Conservation (phyloP, 92 coral and sea anemone species). For the Actinostola sp. region DNA sequence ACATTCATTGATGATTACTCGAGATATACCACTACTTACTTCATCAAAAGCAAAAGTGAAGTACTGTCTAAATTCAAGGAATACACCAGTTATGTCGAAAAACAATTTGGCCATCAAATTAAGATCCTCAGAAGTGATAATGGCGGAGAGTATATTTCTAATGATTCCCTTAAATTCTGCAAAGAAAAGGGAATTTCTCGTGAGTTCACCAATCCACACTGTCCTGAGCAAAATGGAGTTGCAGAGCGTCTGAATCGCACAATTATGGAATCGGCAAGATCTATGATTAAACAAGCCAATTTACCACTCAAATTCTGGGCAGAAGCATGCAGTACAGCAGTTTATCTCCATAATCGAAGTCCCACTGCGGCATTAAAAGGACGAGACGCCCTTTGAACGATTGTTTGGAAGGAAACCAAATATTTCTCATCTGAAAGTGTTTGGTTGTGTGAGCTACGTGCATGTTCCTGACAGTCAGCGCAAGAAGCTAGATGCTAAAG, state of each 20-base stretch:
- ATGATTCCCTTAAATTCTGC: constrained; percentile 45
- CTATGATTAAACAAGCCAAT: constrained; percentile 61
- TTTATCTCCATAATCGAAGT: constrained; percentile 60
- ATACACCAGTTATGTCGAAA: constrained; percentile 52
- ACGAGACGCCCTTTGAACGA: constrained; percentile 56
- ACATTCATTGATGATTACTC: constrained; percentile 71
- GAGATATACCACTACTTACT: constrained; percentile 58
- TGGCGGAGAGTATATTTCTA: constrained; percentile 39
- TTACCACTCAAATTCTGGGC: constrained; percentile 65
- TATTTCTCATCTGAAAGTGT: constrained; percentile 62
- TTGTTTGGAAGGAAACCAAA: constrained; percentile 50
- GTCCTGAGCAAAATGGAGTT: constrained; percentile 72
- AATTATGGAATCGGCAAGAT: constrained; percentile 65
- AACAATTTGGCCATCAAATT: constrained; percentile 19
- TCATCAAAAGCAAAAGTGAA: constrained; percentile 65
- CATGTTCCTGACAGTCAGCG: constrained; percentile 58
- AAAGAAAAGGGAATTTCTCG: constrained; percentile 53
- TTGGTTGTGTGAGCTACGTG: constrained; percentile 59
- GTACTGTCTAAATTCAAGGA: constrained; percentile 54
- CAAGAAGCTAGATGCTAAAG: constrained; percentile 55
- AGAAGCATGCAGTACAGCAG: constrained; percentile 69
- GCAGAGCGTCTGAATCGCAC: constrained; percentile 62
- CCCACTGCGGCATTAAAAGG: constrained; percentile 46
- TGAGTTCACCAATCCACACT: constrained; percentile 62
- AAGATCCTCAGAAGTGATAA: constrained; percentile 16